Evolutionary conservation across 2,888 invertebrate species (phyloP), one percentile per base, ranked within the genome.

Genomic region (Nephrotoma appendiculata): DNA sequence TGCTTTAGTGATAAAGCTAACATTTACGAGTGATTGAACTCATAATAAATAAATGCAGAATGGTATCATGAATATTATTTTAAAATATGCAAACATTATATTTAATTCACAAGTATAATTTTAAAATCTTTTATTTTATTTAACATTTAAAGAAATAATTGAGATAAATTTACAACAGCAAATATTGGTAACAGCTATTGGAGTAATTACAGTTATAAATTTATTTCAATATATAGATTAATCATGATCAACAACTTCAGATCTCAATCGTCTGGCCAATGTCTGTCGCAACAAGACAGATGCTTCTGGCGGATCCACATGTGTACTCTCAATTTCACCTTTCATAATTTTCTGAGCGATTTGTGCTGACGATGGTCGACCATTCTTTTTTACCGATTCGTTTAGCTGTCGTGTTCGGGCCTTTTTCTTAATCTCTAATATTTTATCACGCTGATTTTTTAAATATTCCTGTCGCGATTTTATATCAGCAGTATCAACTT

Each of bases 391-490:
- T 86, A 95, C 94, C 12, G 93, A 94, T 48, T 93, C 93, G 44
- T 94, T 94, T 6, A 98, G 92, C 90, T 96, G 95, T 89, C 96
- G 95, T 90, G 96, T 96, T 31, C 98, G 93, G 41, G 96, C 97
- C 90, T 96, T 95, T 90, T 96, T 96, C 91, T 98, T 99, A 90
- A 98, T 92, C 31, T 96, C 96, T 83, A 98, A 93, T 86, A 99
- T 93, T 90, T 98, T 97, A 91, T 98, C 98, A 41, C 98, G 93
- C 90, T 98, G 98, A 87, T 96, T 95, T 86, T 96, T 94, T 87
- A 99, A 92, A 91, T 98, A 98, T 88, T 96, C 95, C 89, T 97
- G 96, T 0, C 98, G 94, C 87, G 94, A 94, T 88, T 94, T 94
- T 85, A 98, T 92, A 88, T 98, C 97, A 87, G 93, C 93, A 41